A percentile compares a stretch with the other conserved stretches of the same genome.
phyloP scores from a whole-genome alignment of 2,888 invertebrate species.

The Platycheirus rosarum region DNA sequence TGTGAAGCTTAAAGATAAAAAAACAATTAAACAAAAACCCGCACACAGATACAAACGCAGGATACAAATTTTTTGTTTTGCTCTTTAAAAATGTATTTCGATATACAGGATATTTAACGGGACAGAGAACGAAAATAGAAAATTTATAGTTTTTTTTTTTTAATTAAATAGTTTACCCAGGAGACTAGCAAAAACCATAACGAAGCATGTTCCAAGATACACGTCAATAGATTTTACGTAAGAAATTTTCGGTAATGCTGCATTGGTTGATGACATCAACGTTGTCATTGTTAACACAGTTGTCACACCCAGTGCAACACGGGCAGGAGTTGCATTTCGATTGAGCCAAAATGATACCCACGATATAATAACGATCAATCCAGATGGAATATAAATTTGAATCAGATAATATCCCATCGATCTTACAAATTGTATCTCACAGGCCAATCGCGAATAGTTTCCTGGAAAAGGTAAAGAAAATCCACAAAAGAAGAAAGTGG shows the following conservation, averaged over 20 bases:
- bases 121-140: slow-evolving; percentile 53
- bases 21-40: neutral
- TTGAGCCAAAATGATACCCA: slow-evolving; percentile 99
- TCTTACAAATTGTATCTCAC: slow-evolving; percentile 98
- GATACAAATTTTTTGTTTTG: slow-evolving; percentile 56
- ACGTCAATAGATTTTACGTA: slow-evolving; percentile 99
- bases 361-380: slow-evolving; percentile 97
- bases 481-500: slow-evolving; percentile 59
- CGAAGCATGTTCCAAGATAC: slow-evolving; percentile 98
- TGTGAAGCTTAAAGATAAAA: no score
- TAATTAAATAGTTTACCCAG: slow-evolving; percentile 87
- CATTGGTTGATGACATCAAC: slow-evolving; percentile 97
- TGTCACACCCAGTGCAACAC: slow-evolving; percentile 96
- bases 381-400: slow-evolving; percentile 98
- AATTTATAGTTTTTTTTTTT: slow-evolving; percentile 66
- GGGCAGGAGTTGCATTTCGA: slow-evolving; percentile 96
- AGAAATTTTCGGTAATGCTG: slow-evolving; percentile 98
- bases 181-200: slow-evolving; percentile 99
- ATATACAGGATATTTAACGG: slow-evolving; percentile 42
- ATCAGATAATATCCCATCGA: slow-evolving; percentile 99
- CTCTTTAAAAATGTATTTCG: slow-evolving; percentile 45
- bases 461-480: slow-evolving; percentile 84
- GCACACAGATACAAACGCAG: slow-evolving; percentile 50
- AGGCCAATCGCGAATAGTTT: slow-evolving; percentile 97
- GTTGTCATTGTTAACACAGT: slow-evolving; percentile 99